phyloP scores from a whole-genome alignment of 2,113 vertebrate species.

The Ammodytes marinus region DNA sequence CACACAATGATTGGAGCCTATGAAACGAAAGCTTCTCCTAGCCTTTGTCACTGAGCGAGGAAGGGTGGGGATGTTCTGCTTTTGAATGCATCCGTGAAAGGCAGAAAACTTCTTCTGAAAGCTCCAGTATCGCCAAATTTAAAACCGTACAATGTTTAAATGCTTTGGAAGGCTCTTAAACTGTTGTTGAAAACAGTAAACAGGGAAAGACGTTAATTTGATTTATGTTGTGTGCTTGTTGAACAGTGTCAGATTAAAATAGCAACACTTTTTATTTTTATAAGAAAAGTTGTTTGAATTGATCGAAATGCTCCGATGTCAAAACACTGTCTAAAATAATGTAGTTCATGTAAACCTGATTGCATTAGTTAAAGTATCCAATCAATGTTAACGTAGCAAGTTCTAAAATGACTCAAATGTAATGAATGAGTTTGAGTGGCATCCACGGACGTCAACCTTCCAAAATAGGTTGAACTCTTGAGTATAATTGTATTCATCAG shows the following conservation, averaged over 20 bases:
- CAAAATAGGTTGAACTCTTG: not conserved
- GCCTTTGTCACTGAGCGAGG: not conserved
- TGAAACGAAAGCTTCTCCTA: not conserved
- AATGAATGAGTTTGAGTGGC: not conserved
- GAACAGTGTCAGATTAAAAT: not conserved
- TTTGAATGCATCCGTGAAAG: not conserved
- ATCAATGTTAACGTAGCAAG: not conserved
- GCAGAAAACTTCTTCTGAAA: not conserved
- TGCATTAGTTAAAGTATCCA: not conserved
- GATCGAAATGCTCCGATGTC: not conserved
- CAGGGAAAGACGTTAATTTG: not conserved
- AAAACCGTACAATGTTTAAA: not conserved
- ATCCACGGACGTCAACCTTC: not conserved
- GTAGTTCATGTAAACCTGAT: not conserved
- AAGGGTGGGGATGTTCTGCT: not conserved
- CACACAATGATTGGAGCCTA: not conserved
- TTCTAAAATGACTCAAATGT: not conserved
- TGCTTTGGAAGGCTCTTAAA: not conserved
- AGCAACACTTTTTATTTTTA: not conserved
- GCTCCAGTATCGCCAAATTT: not conserved
- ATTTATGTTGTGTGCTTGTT: not conserved
- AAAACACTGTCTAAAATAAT: not conserved
- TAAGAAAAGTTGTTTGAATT: not conserved
- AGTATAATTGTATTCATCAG: not conserved
- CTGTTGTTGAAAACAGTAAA: not conserved